These are phyloP conservation scores for Neogale vison DNA, from an alignment of 2,113 vertebrate species.

Conservation along the genomic window DNA sequence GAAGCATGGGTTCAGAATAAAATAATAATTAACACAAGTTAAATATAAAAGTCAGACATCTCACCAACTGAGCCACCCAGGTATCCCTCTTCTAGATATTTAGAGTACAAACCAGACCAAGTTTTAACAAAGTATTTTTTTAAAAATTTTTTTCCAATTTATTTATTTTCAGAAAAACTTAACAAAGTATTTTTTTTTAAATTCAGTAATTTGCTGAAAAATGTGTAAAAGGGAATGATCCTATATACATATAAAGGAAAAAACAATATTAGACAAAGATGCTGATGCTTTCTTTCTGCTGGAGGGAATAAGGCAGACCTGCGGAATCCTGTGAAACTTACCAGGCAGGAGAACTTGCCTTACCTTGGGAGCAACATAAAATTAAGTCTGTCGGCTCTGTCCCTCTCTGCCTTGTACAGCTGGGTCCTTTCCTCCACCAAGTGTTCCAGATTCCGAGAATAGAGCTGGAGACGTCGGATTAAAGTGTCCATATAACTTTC, in stretches of 20 bases:
- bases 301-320: background rate
- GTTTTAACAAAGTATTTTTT: background rate
- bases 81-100: background rate
- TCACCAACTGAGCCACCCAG: background rate
- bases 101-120: background rate
- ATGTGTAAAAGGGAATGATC: background rate
- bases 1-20: background rate
- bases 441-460: slow-evolving; percentile 95
- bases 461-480: slow-evolving; percentile 96
- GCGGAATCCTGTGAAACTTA: background rate
- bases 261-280: background rate
- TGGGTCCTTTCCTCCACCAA: slow-evolving; percentile 96
- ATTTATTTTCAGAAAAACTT: too few relatives aligned
- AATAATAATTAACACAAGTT: too few relatives aligned
- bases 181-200: background rate
- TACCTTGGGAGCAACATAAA: slow-evolving; percentile 97
- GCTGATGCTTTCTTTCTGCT: background rate
- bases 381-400: slow-evolving; percentile 96
- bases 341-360: background rate
- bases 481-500: slow-evolving; percentile 99
- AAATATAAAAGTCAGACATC: background rate
- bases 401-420: slow-evolving; percentile 96
- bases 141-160: too few relatives aligned
- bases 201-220: background rate
- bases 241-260: background rate